These are phyloP conservation scores for Cyanoliseus patagonus DNA, from an alignment of 2,113 vertebrate genomes.

Conservation along the genomic window DNA sequence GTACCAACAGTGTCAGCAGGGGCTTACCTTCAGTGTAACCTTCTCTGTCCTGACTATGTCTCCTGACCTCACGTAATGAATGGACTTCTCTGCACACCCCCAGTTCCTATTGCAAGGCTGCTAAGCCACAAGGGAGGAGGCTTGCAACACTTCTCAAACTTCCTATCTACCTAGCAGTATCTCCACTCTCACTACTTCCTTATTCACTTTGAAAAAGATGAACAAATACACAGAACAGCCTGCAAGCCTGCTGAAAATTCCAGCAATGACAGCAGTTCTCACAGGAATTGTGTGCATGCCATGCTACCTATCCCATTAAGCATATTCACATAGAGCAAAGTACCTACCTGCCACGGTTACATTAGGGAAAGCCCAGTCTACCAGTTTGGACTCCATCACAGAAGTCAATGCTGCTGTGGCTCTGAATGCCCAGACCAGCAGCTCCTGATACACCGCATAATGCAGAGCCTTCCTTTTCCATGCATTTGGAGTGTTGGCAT, in stretches of 20 bases:
- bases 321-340: background rate
- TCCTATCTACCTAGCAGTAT: background rate
- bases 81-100: background rate
- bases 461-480: background rate
- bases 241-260: background rate
- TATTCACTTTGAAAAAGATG: background rate
- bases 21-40: background rate
- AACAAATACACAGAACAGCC: background rate
- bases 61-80: background rate
- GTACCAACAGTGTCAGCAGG: background rate
- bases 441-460: background rate
- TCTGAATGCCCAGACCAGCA: background rate
- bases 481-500: rapidly evolving
- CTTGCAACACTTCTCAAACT: background rate
- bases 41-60: background rate
- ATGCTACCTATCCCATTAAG: background rate
- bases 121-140: background rate
- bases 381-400: background rate
- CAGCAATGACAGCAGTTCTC: background rate
- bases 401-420: background rate
- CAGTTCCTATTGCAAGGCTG: background rate
- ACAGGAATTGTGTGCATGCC: background rate
- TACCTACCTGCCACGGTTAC: no score
- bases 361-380: background rate
- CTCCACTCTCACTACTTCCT: background rate